Percentiles rank a stretch among this genome's conserved stretches.
Evolutionary conservation across 2,113 vertebrate genomes (phyloP).

Genomic region (Mohoua ochrocephala): DNA sequence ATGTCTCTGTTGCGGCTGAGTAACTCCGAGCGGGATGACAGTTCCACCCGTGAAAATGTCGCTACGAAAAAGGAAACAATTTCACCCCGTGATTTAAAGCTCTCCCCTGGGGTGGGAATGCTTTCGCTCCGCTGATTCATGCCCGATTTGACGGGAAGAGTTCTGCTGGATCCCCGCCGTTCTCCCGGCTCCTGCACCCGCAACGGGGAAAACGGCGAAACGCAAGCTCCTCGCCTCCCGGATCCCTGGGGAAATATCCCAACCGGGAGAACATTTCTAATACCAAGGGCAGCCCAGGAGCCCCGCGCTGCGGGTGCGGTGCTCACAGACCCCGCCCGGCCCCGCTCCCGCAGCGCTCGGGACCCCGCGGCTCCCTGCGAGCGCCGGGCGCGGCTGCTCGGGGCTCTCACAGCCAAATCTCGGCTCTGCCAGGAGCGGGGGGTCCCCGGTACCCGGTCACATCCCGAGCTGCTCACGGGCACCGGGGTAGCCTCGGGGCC

Average conservation of each 20-base stretch:
- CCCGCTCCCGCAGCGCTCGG: neutral
- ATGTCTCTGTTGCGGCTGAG: neutral
- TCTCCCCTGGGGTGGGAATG: fast-evolving
- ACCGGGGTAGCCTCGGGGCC: too few relatives aligned
- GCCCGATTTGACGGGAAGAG: neutral
- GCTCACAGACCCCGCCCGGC: neutral
- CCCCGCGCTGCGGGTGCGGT: neutral
- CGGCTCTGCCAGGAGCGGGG: neutral
- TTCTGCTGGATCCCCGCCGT: neutral
- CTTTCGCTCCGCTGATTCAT: neutral
- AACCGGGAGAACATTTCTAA: fast-evolving
- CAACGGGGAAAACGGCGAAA: fast-evolving
- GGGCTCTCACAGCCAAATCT: fast-evolving
- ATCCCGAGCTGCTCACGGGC: neutral
- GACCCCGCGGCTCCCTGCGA: neutral
- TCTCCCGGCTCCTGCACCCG: neutral
- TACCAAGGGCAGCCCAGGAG: fast-evolving
- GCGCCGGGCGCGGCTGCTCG: fast-evolving
- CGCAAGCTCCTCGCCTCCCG: neutral
- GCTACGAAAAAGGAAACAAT: neutral
- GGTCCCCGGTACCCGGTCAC: neutral
- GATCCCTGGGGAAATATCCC: neutral
- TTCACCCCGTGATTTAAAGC: neutral
- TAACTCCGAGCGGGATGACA: neutral
- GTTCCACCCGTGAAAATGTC: neutral